Evolutionary conservation across 2,113 vertebrate genomes (phyloP).

Genomic region (Vidua macroura): DNA sequence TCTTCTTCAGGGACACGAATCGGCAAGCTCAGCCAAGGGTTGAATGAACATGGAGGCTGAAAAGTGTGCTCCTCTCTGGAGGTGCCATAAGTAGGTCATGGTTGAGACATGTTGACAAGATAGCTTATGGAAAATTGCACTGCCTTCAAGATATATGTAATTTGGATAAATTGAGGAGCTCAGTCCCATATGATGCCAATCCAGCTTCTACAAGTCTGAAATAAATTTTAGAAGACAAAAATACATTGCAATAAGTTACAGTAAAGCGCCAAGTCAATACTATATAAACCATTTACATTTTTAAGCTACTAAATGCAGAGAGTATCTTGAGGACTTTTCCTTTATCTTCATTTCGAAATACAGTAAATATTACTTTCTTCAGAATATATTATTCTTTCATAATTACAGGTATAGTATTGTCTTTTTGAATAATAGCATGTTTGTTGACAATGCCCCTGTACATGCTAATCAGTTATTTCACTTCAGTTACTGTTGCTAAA

Average conservation of each 20-base stretch:
- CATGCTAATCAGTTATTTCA: neutral
- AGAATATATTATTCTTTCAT: conserved; percentile 17
- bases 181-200: neutral
- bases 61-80: neutral
- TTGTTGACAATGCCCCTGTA: neutral
- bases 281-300: neutral
- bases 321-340: neutral
- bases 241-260: neutral
- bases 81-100: neutral
- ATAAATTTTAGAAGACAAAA: conserved; percentile 16
- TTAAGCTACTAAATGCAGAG: neutral
- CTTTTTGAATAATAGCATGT: conserved; percentile 31
- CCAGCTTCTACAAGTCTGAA: neutral
- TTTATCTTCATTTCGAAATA: conserved; percentile 14
- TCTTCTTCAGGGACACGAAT: neutral
- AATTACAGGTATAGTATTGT: conserved; percentile 1
- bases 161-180: conserved; percentile 33
- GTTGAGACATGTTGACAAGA: neutral
- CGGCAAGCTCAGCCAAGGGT: neutral
- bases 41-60: neutral
- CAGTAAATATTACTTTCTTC: neutral
- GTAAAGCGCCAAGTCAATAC: neutral
- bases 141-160: neutral
- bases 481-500: neutral
- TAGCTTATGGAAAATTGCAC: conserved; percentile 3